Evolutionary conservation across 92 coral and sea anemone species (phyloP), one percentile per base, ranked within the genome.

Genomic region (Diadumene lineata): DNA sequence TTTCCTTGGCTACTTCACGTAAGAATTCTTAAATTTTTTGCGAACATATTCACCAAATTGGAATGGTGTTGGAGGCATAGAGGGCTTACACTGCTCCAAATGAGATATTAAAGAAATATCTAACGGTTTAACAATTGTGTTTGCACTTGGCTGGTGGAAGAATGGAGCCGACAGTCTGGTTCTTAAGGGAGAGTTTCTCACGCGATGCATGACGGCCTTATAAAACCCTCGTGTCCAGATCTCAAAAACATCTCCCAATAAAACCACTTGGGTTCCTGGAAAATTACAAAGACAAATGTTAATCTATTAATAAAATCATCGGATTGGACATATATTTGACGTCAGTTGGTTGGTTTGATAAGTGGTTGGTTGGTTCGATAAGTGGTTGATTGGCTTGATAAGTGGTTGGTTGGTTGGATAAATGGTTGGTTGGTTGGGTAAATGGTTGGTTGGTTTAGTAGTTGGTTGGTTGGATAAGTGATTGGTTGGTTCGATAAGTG

Each of bases 211-310:
- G 50, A 87, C 77, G 27, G 97, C 87, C 23, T 82, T 88, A 51
- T 80, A 81, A 56, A 32, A 34, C 22, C 92, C 97, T 31, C 66
- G 57, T 19, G 89, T 87, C 97, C 97, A 90, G 75, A 87, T 87
- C 60, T 87, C 92, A 58, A 90, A 66, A 6, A 88, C 86, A 70
- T 90, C 97, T 4, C 97, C 97, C 21, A 90, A 68, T 56, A 88
- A 78, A 51, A 90, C 87, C 1, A 85, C 88, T 64, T 87, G 77
- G 9, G 88, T 80, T 10, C 96, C 96, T 90, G 64, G 22, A 32
- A 58, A 22, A 58, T 22, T 22, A 58, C 23, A 58, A 58, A 58
- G 26, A 58, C 4, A 9, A n/a, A 6, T 55, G 11, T 55, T 22
- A 58, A 58, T 25, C 7, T 1, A 8, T 53, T 15, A 53, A 53